Evolutionary conservation across 2,797 vertebrate genomes (phyloP).

Genomic region (Leuciscus waleckii): DNA sequence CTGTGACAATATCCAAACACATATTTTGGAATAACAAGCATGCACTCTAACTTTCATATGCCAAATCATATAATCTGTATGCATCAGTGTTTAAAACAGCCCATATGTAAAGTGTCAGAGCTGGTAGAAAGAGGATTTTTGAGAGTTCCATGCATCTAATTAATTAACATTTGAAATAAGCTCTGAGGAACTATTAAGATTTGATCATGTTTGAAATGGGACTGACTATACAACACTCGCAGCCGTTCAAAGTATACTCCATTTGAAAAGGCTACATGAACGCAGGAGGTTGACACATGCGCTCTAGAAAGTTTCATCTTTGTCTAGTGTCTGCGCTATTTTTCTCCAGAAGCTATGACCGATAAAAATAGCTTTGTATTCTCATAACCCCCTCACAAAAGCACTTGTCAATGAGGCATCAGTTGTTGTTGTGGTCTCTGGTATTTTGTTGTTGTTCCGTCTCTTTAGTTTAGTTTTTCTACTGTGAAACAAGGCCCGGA

Average conservation of each 20-base stretch:
- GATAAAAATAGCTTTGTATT: not conserved
- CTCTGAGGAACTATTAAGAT: constrained; percentile 38
- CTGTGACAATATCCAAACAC: constrained; percentile 11
- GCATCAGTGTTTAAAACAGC: constrained; percentile 33
- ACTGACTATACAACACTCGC: not conserved
- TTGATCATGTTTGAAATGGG: constrained; percentile 38
- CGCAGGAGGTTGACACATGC: not conserved
- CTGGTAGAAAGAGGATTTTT: constrained; percentile 2
- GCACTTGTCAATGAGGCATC: not conserved
- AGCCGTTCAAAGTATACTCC: not conserved
- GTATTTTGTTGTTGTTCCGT: not conserved
- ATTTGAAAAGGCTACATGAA: not conserved
- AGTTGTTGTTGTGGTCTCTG: not conserved
- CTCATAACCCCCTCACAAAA: not conserved
- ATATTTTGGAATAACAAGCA: constrained; percentile 7
- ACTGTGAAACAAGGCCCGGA: not conserved
- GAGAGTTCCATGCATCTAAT: constrained; percentile 39
- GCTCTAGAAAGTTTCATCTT: not conserved
- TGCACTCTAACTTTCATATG: not conserved
- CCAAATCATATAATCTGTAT: constrained; percentile 24
- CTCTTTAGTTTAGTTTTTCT: not conserved
- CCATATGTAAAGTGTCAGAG: constrained; percentile 40
- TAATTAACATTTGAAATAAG: constrained; percentile 44
- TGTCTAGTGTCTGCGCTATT: not conserved
- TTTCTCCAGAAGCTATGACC: not conserved